phyloP scores from a whole-genome alignment of 2,888 invertebrate species.

The Drosophila mettleri region DNA sequence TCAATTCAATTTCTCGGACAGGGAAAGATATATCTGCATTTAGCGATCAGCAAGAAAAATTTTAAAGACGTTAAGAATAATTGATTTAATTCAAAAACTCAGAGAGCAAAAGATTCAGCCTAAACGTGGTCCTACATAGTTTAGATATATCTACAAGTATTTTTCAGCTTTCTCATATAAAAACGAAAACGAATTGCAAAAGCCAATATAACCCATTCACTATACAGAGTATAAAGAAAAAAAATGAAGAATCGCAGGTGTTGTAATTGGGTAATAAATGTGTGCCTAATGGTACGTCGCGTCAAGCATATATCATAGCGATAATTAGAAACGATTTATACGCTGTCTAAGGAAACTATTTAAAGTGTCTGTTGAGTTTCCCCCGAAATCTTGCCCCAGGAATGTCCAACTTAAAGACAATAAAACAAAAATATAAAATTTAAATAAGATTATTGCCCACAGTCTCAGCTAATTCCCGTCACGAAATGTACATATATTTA shows the following conservation, averaged over 20 bases:
- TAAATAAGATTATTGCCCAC: neutral
- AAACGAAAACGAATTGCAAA: too few species aligned
- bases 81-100: too few species aligned
- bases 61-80: too few species aligned
- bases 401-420: neutral
- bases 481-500: neutral
- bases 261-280: constrained; percentile 57
- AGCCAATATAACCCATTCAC: neutral
- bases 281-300: constrained; percentile 43
- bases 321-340: constrained; percentile 25
- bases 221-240: constrained; percentile 10
- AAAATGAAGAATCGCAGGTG: constrained; percentile 41
- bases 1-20: too few species aligned
- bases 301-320: constrained; percentile 50
- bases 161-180: too few species aligned
- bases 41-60: too few species aligned
- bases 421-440: neutral
- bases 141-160: too few species aligned
- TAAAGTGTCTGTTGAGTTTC: constrained; percentile 5
- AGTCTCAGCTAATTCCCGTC: neutral
- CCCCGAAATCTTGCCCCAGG: constrained; percentile 6
- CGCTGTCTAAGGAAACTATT: constrained; percentile 12
- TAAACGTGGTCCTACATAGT: too few species aligned
- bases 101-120: too few species aligned
- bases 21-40: too few species aligned